Base-by-base conservation (phyloP, 2,888 invertebrate species). In the Tipula helvola region DNA sequence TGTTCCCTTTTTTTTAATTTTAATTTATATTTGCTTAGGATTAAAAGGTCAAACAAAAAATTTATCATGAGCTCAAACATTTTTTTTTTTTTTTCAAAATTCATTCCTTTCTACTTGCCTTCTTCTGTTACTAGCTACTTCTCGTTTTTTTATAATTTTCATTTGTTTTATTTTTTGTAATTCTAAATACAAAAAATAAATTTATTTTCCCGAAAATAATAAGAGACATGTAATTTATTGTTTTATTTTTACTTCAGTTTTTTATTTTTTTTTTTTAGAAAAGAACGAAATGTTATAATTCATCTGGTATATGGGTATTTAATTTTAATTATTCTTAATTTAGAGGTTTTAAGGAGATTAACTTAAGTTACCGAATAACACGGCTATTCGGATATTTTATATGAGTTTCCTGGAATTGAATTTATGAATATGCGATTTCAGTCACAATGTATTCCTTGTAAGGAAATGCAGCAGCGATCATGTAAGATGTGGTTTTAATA, bases 21-120 rank as follows among this genome's bases (percentile, higher is more conserved):
- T 83, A 83, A 83, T 83, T 83, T 83, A 83, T 83, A 83, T 83
- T 83, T 83, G 83, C 83, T 83, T 83, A 83, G 36, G 83, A 83
- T 83, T 83, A 83, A 83, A 83, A 83, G 83, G 83, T 83, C 83
- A 83, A 83, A 83, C 36, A 83, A 83, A 57, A 83, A 83, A 83
- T 83, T 83, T 83, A 83, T 83, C 83, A 36, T 83, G 36, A 36
- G 36, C 83, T 83, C 83, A 83, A 83, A 83, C 28, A 28, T 28
- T 13, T 16, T 57, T 57, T 57, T 52, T n/a, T 16, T 52, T 57
- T 44, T 44, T 44, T 1, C 10, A 44, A 18, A 57, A 57, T 57
- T 57, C 52, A 57, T 57, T 57, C 52, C 52, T 57, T 52, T 47
- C 47, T 47, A 47, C 47, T 39, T 39, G 39, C 39, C 39, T 39